Evolutionary conservation across 2,888 invertebrate genomes (phyloP).

Genomic region (Cerastis leucographa): DNA sequence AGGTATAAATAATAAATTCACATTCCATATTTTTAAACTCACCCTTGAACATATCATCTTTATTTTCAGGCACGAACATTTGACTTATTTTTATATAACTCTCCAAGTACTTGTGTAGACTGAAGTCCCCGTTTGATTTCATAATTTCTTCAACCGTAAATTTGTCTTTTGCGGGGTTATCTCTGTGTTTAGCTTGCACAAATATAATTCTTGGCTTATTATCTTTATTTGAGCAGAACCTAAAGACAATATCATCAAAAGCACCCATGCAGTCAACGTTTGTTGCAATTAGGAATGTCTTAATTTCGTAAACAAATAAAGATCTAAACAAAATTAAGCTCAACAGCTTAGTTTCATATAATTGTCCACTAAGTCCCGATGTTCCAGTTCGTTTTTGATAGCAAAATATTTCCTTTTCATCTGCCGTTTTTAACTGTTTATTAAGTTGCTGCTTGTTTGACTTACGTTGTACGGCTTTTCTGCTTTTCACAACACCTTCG

Average conservation of each 20-base stretch:
- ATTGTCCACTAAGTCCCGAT: constrained; percentile 62
- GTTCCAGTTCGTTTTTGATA: constrained; percentile 59
- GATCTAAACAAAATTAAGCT: constrained; percentile 61
- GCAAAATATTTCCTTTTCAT: constrained; percentile 20
- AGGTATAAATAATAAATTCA: constrained; percentile 60
- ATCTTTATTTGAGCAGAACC: constrained; percentile 46
- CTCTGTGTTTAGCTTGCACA: constrained; percentile 66
- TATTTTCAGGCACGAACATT: constrained; percentile 37
- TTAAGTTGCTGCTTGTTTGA: constrained; percentile 6
- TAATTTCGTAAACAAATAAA: constrained; percentile 48
- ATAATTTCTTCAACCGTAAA: constrained; percentile 53
- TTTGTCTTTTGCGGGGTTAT: constrained; percentile 49
- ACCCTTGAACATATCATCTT: constrained; percentile 50
- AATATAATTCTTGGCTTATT: constrained; percentile 55
- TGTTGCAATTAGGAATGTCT: constrained; percentile 48
- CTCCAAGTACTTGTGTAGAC: constrained; percentile 59
- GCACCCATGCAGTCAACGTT: constrained; percentile 62
- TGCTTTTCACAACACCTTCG: background rate
- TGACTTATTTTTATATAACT: constrained; percentile 55
- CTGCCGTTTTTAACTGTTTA: constrained; percentile 1
- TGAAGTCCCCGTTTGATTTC: constrained; percentile 48
- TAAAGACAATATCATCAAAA: constrained; percentile 67
- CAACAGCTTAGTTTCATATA: constrained; percentile 66
- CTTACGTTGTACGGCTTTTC: background rate
- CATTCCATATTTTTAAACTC: constrained; percentile 48